A percentile compares a stretch with the other conserved stretches of the same genome.
Conservation (phyloP, 92 coral and sea anemone genomes). For the Zoanthus sociatus region DNA sequence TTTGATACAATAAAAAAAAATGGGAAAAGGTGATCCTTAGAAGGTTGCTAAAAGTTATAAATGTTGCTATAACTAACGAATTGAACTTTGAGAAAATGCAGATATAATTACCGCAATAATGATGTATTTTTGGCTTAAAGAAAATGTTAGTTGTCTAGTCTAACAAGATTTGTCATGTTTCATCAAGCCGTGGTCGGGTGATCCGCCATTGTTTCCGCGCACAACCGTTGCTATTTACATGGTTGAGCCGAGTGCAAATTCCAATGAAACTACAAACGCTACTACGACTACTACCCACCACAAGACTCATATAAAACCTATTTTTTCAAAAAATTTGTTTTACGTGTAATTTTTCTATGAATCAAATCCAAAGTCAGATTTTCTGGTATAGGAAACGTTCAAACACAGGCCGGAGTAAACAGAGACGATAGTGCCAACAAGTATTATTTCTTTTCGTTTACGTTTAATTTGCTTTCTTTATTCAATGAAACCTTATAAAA, state of each 20-base stretch:
- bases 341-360: neutral
- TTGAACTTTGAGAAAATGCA: neutral
- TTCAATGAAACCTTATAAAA: neutral
- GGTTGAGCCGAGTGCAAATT: neutral
- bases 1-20: neutral
- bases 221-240: neutral
- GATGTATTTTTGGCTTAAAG: conserved; percentile 32
- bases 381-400: neutral
- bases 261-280: conserved; percentile 6
- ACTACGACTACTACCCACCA: conserved; percentile 8
- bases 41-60: neutral
- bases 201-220: conserved; percentile 1
- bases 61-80: conserved; percentile 3
- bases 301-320: too few species aligned
- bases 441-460: neutral
- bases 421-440: neutral
- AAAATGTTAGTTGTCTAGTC: conserved; percentile 57
- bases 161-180: conserved; percentile 92
- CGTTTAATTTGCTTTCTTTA: conserved; percentile 15
- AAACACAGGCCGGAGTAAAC: neutral
- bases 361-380: neutral
- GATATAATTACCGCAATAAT: conserved; percentile 27
- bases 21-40: neutral
- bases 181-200: conserved; percentile 57
- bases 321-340: neutral